phyloP scores from a whole-genome alignment of 2,797 vertebrate genomes.

The Sphenopsis melanotis region DNA sequence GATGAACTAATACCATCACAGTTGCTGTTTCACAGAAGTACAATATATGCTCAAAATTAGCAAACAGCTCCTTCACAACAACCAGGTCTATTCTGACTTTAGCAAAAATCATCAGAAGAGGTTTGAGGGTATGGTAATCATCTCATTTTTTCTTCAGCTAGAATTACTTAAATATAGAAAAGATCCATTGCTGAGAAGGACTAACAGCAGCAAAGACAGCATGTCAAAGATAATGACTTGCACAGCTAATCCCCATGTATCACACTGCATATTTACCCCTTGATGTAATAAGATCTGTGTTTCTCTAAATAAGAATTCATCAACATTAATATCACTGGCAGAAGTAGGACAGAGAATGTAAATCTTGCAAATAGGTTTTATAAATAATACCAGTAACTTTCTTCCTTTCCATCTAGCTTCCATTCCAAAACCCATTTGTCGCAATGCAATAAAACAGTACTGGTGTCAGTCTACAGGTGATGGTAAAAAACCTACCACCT shows the following conservation, averaged over 20 bases:
- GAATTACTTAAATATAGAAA: not conserved
- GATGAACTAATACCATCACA: not conserved
- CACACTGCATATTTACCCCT: slow-evolving; percentile 17
- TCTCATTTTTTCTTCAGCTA: not conserved
- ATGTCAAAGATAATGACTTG: not conserved
- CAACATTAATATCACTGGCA: not conserved
- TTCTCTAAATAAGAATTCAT: slow-evolving; percentile 32
- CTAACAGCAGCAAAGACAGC: not conserved
- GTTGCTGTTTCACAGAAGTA: not conserved
- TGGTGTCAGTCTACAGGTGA: not conserved
- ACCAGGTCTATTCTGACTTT: not conserved
- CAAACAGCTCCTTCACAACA: not conserved
- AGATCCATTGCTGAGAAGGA: not conserved
- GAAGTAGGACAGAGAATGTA: slow-evolving; percentile 17
- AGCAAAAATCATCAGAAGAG: not conserved
- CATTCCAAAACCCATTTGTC: not conserved
- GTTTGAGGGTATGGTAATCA: not conserved
- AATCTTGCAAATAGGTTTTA: slow-evolving; percentile 7
- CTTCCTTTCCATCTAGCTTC: not conserved
- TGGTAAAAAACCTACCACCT: not conserved
- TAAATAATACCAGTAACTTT: not conserved
- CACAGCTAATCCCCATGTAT: not conserved
- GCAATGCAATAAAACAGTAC: not conserved
- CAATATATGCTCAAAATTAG: not conserved
- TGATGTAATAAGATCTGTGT: not conserved